phyloP scores from a whole-genome alignment of 2,888 invertebrate genomes.

The Dryomyza anilis region DNA sequence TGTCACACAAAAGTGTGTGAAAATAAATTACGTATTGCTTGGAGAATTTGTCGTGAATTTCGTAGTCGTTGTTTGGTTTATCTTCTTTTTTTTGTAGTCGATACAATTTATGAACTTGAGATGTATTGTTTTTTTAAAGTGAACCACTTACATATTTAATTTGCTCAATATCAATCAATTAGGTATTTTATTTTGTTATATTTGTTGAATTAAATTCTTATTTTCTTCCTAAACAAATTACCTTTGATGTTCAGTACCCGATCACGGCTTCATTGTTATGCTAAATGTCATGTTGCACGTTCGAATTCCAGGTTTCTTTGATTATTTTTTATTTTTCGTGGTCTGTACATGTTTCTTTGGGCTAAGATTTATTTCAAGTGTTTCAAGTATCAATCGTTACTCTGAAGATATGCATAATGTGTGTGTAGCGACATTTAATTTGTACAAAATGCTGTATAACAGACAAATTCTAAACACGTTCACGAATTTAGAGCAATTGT shows the following conservation, averaged over 20 bases:
- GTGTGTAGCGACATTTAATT: too few relatives aligned
- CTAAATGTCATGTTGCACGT: constrained; percentile 31
- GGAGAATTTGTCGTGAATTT: constrained; percentile 12
- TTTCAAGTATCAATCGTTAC: neutral
- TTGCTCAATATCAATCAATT: too few relatives aligned
- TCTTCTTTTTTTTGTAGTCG: neutral
- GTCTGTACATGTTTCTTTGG: constrained; percentile 10
- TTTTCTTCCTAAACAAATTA: constrained; percentile 30
- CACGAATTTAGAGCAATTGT: constrained; percentile 45
- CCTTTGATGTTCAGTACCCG: constrained; percentile 4
- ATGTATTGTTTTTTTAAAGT: constrained; percentile 30
- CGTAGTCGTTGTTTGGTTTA: neutral
- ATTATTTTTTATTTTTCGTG: neutral
- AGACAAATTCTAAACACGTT: constrained; percentile 36
- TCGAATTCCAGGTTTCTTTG: constrained; percentile 9
- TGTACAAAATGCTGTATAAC: neutral
- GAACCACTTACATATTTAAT: constrained; percentile 42
- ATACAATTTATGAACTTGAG: constrained; percentile 9
- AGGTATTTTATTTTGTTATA: constrained; percentile 47
- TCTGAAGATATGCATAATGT: neutral
- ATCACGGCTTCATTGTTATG: constrained; percentile 40
- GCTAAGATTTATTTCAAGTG: constrained; percentile 42
- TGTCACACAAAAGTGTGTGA: constrained; percentile 21
- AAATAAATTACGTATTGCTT: constrained; percentile 18
- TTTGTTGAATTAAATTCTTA: constrained; percentile 47